Base-by-base conservation (phyloP, 2,888 invertebrate species). In the Oxyteleia sp. region DNA sequence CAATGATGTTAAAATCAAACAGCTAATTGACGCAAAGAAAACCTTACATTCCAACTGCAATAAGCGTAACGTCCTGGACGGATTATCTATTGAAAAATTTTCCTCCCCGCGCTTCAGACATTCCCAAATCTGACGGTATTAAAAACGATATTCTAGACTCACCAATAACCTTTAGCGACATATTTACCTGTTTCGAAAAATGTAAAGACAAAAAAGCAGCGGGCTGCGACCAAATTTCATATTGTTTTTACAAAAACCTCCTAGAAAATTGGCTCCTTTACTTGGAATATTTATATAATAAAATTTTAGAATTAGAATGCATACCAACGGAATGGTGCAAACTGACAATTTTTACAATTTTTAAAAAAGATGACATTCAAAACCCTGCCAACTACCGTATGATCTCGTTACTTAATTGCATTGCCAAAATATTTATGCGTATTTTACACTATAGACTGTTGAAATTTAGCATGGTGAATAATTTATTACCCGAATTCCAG, bases 401-500 rank as follows among this genome's bases (percentile, higher is more conserved):
- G 26, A 63, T 45, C 4, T 43, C 18, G 0, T 16, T 63, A 11
- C 4, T 63, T 1, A 63, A 63, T 10, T 63, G 29, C 11, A 32
- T 63, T 16, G 13, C 45, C 0, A 63, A 63, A 63, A 63, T 45
- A 1, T 63, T 63, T 8, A 47, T 45, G 61, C 45, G 45, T 15
- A 63, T 63, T 13, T 10, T 59, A n/a, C 13, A 41, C 15, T 1
- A 15, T 4, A 55, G 69, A 29, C 18, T 69, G 4, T 13, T 18
- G 20, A 55, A 16, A n/a, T 55, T 45, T 18, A 29, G 43, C 23
- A 3, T 11, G 2, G 1, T 13, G 4, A 41, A 51, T 4, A 11
- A 69, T 8, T n/a, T 69, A 10, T 10, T 69, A 4, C 69, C 69
- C 3, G 55, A 69, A 2, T 55, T 59, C 26, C 43, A 59, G 7